Evolutionary conservation across 2,888 invertebrate species (phyloP), one percentile per base, ranked within the genome.

Genomic region (Eilema sororculum): DNA sequence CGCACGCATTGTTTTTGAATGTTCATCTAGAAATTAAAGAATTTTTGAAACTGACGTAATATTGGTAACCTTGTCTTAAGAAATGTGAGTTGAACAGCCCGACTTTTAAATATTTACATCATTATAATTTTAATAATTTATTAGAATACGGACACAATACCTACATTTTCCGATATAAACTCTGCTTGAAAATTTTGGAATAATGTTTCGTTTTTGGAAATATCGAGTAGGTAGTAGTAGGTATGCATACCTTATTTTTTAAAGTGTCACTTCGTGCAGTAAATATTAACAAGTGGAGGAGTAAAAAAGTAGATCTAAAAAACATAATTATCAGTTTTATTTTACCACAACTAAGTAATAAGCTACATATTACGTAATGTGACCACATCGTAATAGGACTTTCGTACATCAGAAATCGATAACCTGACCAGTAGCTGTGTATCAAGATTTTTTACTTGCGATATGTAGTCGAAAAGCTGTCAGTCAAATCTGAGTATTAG

Each of bases 1-100:
- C 62, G 65, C 24, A 67, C n/a, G n/a, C n/a, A n/a, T n/a, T 60
- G 22, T 52, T 59, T 41, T 61, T 62, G 62, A 57, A 68, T 37
- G 10, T 12, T 30, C n/a, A 12, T 62, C 62, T 68, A 41, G 68
- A 57, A 28, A 58, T 28, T 41, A 62, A 68, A 58, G 22, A 57
- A 33, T 58, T 63, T 65, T 59, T 37, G 30, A 60, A 37, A 56
- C 57, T 57, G 33, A 61, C 58, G 63, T 24, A 61, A 67, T 9
- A 12, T 52, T 41, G 20, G 30, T 64, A 46, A 46, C 25, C 25
- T 12, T n/a, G n/a, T 64, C 2, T 20, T n/a, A 56, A 65, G 13
- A 41, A 41, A 25, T 25, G 37, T 2, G 62, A 62, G 41, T 62
- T 62, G 24, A 62, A 62, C 8, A 62, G 24, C 24, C 62, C 20